Percentiles rank a stretch among this genome's conserved stretches.
phyloP scores from a whole-genome alignment of 1,140 invertebrate genomes.

The Nymphalis io region DNA sequence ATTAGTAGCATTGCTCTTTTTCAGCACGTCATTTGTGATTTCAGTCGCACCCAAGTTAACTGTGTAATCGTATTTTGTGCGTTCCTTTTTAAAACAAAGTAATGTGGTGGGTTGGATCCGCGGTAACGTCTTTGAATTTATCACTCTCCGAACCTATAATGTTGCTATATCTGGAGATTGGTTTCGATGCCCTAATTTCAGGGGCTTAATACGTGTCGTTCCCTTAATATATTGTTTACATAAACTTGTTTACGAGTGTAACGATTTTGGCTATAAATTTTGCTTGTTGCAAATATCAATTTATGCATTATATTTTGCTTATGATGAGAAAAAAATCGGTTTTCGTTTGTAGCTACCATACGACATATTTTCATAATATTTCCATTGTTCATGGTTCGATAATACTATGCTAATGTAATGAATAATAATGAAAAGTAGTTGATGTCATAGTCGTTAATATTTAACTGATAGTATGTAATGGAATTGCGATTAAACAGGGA shows the following conservation, averaged over 20 bases:
- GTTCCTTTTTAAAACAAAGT: constrained; percentile 5
- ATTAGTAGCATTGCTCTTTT: too few species aligned
- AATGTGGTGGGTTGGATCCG: background rate
- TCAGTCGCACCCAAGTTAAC: background rate
- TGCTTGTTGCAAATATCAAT: too few species aligned
- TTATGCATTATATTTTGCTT: too few species aligned
- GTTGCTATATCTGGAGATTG: background rate
- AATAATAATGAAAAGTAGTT: too few species aligned
- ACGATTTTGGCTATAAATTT: background rate
- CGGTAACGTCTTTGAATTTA: constrained; percentile 7
- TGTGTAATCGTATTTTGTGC: background rate
- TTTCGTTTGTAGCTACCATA: too few species aligned
- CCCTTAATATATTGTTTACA: background rate
- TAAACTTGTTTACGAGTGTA: background rate
- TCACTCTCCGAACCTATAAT: background rate
- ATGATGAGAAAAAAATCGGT: too few species aligned
- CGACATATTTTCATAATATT: too few species aligned
- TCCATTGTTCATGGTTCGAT: too few species aligned
- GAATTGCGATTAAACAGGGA: too few species aligned
- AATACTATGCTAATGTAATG: too few species aligned
- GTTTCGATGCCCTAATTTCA: background rate
- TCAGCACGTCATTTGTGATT: background rate
- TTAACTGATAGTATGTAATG: too few species aligned
- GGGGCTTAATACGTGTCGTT: background rate
- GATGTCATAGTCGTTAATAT: too few species aligned